These are phyloP conservation scores for Euura lappo DNA, from an alignment of 1,140 invertebrate genomes.

Conservation along the genomic window DNA sequence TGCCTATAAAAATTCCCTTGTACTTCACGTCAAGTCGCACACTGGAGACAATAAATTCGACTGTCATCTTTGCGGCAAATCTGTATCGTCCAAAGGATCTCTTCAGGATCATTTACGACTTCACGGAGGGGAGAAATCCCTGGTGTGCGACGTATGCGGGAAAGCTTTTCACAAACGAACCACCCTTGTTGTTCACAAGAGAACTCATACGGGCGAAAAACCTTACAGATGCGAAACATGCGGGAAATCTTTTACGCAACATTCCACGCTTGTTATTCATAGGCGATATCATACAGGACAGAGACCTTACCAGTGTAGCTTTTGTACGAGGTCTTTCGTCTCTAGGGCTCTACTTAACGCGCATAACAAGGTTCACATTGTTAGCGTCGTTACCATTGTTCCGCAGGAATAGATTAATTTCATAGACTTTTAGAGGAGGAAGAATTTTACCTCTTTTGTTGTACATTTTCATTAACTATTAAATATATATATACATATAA, in stretches of 20 bases:
- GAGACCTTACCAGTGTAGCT: slow-evolving; percentile 63
- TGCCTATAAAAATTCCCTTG: slow-evolving; percentile 55
- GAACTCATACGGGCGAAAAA: slow-evolving; percentile 74
- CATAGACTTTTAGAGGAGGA: no score
- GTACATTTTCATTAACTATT: no score
- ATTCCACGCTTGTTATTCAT: slow-evolving; percentile 65
- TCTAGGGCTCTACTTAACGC: slow-evolving; percentile 49
- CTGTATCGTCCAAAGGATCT: slow-evolving; percentile 43
- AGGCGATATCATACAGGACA: slow-evolving; percentile 75
- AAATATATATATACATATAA: no score
- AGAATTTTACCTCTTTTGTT: no score
- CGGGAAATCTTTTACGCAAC: slow-evolving; percentile 80
- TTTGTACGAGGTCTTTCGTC: slow-evolving; percentile 65
- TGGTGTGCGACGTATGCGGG: slow-evolving; percentile 74
- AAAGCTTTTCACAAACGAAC: slow-evolving; percentile 74
- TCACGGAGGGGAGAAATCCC: slow-evolving; percentile 65
- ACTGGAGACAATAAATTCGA: slow-evolving; percentile 80
- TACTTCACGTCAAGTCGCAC: slow-evolving; percentile 60
- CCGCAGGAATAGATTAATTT: no score
- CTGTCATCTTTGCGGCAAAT: slow-evolving; percentile 72
- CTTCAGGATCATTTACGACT: slow-evolving; percentile 64
- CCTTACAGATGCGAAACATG: slow-evolving; percentile 81
- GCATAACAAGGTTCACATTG: slow-evolving; percentile 44
- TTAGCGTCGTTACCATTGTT: slow-evolving; percentile 1
- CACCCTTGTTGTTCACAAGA: slow-evolving; percentile 70